A percentile compares a stretch with the other conserved stretches of the same genome.
phyloP scores from a whole-genome alignment of 2,888 invertebrate genomes.

The Lampropteryx suffumata region DNA sequence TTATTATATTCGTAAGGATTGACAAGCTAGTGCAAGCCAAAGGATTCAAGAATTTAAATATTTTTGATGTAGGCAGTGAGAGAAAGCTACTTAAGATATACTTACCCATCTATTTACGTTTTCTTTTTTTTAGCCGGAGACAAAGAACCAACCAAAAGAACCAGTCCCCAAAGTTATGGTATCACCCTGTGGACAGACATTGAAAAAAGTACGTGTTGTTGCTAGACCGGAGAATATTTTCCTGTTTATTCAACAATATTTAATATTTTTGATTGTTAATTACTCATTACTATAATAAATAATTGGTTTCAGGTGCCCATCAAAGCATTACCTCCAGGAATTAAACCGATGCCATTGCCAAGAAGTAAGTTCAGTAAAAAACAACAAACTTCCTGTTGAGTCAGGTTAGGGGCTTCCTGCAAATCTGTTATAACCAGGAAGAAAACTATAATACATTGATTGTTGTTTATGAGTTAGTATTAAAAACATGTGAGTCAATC shows the following conservation, averaged over 20 bases:
- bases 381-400: slow-evolving; percentile 9
- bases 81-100: too few relatives aligned
- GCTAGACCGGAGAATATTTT: background rate
- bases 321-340: slow-evolving; percentile 69
- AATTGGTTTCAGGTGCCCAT: slow-evolving; percentile 58
- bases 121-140: slow-evolving; percentile 17
- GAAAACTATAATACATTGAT: background rate
- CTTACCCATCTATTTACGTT: background rate
- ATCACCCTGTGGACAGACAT: slow-evolving; percentile 67
- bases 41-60: too few relatives aligned
- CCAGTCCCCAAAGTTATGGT: slow-evolving; percentile 43
- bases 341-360: slow-evolving; percentile 69
- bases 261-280: too few relatives aligned
- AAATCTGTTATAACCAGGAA: background rate
- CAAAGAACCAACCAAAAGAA: slow-evolving; percentile 14
- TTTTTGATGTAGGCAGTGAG: too few relatives aligned
- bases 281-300: too few relatives aligned
- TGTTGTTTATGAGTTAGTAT: background rate
- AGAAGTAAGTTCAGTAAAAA: slow-evolving; percentile 54
- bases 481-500: too few relatives aligned
- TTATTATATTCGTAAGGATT: too few relatives aligned
- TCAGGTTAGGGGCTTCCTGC: too few relatives aligned
- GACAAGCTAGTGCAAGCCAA: too few relatives aligned
- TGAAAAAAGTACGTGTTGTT: slow-evolving; percentile 61
- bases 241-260: too few relatives aligned